These are phyloP conservation scores for Gonioctena quinquepunctata DNA, from an alignment of 1,140 invertebrate genomes.

Conservation along the genomic window DNA sequence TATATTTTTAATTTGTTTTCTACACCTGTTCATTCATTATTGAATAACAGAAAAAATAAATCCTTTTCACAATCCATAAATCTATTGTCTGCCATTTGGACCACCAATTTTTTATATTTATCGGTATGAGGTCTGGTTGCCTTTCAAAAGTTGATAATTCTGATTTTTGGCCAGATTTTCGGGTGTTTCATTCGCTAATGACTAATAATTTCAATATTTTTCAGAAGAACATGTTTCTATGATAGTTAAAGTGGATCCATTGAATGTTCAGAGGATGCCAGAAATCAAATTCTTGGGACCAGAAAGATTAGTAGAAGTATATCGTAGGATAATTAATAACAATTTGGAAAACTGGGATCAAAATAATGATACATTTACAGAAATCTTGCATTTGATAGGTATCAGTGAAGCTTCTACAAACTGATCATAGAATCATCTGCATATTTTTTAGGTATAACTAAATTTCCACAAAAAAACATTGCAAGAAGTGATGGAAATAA, in stretches of 20 bases:
- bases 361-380: slow-evolving; percentile 34
- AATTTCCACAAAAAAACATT: slow-evolving; percentile 35
- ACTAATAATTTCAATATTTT: too few species aligned
- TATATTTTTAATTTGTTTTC: too few species aligned
- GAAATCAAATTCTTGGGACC: slow-evolving; percentile 49
- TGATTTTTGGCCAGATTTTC: too few species aligned
- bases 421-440: not conserved
- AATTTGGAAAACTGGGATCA: slow-evolving; percentile 44
- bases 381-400: slow-evolving; percentile 47
- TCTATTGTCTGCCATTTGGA: too few species aligned
- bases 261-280: slow-evolving; percentile 34
- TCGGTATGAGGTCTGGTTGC: too few species aligned
- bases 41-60: too few species aligned
- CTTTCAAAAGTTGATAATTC: too few species aligned
- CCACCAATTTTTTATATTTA: too few species aligned
- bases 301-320: slow-evolving; percentile 29
- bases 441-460: slow-evolving; percentile 39
- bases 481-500: not conserved
- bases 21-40: too few species aligned
- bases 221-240: slow-evolving; percentile 47
- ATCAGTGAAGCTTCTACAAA: not conserved
- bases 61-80: too few species aligned
- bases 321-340: slow-evolving; percentile 25
- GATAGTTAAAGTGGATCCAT: slow-evolving; percentile 43
- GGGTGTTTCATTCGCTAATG: too few species aligned